Base-by-base conservation (phyloP, 2,113 vertebrate species). In the Pungitius pungitius region DNA sequence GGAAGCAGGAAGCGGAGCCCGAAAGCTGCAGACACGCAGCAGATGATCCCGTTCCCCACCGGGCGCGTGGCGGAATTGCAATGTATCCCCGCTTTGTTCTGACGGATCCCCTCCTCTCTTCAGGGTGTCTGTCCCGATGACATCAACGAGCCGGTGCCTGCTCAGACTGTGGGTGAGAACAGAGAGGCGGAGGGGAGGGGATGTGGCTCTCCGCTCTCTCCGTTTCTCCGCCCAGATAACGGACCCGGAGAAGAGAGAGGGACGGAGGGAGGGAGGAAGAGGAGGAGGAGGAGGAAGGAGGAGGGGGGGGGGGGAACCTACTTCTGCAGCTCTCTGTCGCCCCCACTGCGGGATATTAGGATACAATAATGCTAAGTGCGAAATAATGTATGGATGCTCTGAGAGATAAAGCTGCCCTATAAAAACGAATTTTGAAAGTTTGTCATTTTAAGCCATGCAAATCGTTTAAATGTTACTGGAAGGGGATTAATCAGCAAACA, bases 201-300 rank as follows among this genome's bases (percentile, higher is more conserved):
- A 55, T 56, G 1, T 55, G 65, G 20, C 69, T 27, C 62, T 78
- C 59, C 64, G n/a, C 66, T 82, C 89, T 54, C 24, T 60, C 57
- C 66, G 61, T 89, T 58, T 83, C 91, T 82, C 89, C 92, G 82
- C 91, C 93, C 90, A 87, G 78, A 90, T 83, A 88, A 83, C 64
- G 64, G 76, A 79, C 57, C 6, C 52, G 71, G 30, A 49, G 55
- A 39, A 59, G 55, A 60, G 51, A 68, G 73, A 59, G 24, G 20
- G 47, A 26, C 51, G 14, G 66, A 60, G 75, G 40, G 66, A 39
- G 33, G 4, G 54, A 18, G 55, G 18, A n/a, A 18, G 52, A 55
- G 52, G 24, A 49, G 10, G 70, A 51, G 75, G 35, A 59, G 40
- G 42, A 43, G 39, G 43, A 40, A 15, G 51, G 24, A 18, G 26